Percentiles rank a stretch among this genome's conserved stretches.
Conservation (phyloP, 2,888 invertebrate genomes). For the Drosophila prolongata region DNA sequence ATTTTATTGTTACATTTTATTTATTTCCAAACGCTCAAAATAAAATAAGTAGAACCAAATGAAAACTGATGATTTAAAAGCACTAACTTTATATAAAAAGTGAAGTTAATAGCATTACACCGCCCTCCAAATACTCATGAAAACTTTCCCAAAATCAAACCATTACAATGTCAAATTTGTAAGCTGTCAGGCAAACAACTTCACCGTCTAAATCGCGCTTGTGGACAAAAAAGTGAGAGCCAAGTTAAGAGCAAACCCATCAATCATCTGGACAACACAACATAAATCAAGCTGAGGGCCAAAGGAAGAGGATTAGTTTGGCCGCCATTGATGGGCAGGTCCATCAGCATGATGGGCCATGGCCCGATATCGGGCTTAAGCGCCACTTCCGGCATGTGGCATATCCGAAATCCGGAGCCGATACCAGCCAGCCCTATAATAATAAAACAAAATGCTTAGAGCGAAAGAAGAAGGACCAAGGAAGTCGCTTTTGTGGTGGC, state of each 20-base stretch:
- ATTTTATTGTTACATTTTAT: too few relatives aligned
- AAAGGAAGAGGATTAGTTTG: slow-evolving; percentile 15
- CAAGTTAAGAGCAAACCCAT: slow-evolving; percentile 60
- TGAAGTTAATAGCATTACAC: too few relatives aligned
- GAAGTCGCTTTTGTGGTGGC: slow-evolving; percentile 46
- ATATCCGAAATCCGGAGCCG: slow-evolving; percentile 19
- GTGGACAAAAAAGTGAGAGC: slow-evolving; percentile 41
- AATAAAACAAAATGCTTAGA: slow-evolving; percentile 64
- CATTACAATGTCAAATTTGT: slow-evolving; percentile 33
- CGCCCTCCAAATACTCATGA: too few relatives aligned
- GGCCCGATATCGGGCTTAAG: slow-evolving; percentile 55
- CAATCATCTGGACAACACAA: slow-evolving; percentile 77
- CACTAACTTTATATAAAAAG: too few relatives aligned
- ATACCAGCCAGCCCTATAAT: slow-evolving; percentile 31
- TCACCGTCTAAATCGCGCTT: slow-evolving; percentile 27
- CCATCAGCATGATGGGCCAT: slow-evolving; percentile 42
- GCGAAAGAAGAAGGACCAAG: slow-evolving; percentile 21
- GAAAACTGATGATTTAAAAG: too few relatives aligned
- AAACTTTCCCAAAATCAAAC: not conserved
- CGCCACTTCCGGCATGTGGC: slow-evolving; percentile 56
- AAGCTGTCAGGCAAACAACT: slow-evolving; percentile 49
- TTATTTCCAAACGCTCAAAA: too few relatives aligned
- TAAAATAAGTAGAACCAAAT: not conserved
- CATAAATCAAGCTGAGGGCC: slow-evolving; percentile 81
- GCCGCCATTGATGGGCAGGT: slow-evolving; percentile 52